Evolutionary conservation across 1,140 invertebrate species (phyloP).

Genomic region (Pseudomyrmex gracilis): DNA sequence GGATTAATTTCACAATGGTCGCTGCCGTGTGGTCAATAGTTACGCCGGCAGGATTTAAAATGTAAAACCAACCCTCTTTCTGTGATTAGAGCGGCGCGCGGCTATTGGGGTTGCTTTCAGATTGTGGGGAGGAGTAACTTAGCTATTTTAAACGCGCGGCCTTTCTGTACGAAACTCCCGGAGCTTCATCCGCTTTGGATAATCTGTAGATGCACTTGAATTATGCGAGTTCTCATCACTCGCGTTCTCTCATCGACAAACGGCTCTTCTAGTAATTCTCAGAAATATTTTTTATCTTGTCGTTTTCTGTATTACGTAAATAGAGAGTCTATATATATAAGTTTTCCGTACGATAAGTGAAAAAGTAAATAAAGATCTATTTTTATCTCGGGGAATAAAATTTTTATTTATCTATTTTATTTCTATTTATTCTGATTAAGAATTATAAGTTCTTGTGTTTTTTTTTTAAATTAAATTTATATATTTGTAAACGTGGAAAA

Average conservation of each 20-base stretch:
- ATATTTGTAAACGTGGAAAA: slow-evolving; percentile 11
- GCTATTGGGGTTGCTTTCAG: slow-evolving; percentile 78
- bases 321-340: slow-evolving; percentile 7
- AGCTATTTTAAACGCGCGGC: slow-evolving; percentile 82
- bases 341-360: background rate
- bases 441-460: background rate
- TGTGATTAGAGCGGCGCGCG: slow-evolving; percentile 82
- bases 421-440: background rate
- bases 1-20: background rate
- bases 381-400: background rate
- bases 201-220: slow-evolving; percentile 77
- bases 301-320: background rate
- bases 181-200: slow-evolving; percentile 76
- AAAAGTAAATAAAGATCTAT: background rate
- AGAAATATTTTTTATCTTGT: slow-evolving; percentile 59
- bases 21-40: slow-evolving; percentile 27
- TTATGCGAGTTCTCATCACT: slow-evolving; percentile 56
- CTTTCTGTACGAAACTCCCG: slow-evolving; percentile 63
- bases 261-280: slow-evolving; percentile 72
- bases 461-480: slow-evolving; percentile 1
- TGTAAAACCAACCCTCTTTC: slow-evolving; percentile 83
- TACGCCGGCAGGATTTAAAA: slow-evolving; percentile 64
- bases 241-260: slow-evolving; percentile 73
- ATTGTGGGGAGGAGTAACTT: slow-evolving; percentile 58
- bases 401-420: background rate